Base-by-base conservation (phyloP, 2,113 vertebrate genomes). In the Anser cygnoides region DNA sequence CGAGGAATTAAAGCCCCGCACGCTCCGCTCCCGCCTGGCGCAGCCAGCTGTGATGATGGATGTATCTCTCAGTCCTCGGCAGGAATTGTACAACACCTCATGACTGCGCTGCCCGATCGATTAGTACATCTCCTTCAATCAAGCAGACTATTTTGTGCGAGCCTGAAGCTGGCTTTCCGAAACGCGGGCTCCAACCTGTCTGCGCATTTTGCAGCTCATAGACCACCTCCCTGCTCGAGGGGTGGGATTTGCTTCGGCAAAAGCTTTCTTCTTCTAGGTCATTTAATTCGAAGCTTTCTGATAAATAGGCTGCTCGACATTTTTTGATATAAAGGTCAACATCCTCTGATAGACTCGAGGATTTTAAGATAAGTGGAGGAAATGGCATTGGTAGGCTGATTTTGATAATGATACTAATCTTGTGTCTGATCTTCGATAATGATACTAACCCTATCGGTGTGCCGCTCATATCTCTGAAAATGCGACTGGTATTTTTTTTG, bases 321-420 rank as follows among this genome's bases (percentile, higher is more conserved):
- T 92, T 96, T 97, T 97, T 93, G 83, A 91, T 95, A 37, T 46
- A 94, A 96, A 97, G 96, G 93, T 97, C 95, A 95, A 94, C 86
- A 92, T 81, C 58, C 33, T 89, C 90, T 95, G 92, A 65, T 77
- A 96, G 91, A 85, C 41, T 79, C 4, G 2, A 93, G 87, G 91
- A 70, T 86, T 96, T 95, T 72, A 79, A 91, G 90, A 84, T 94
- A 91, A 96, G 89, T 97, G 75, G 92, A 91, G 78, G 88, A 96
- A 95, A 94, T 92, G 84, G 92, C 84, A 81, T 63, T 71, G 70
- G 59, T 73, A 92, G 88, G 67, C 87, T 95, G 95, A 95, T 92
- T 93, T 93, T 87, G 82, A 96, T 96, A 96, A 97, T 87, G 94
- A 87, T 88, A 31, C 87, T 94, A 72, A 96, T 96, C 89, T 93